Evolutionary conservation across 1,140 invertebrate species (phyloP).

Genomic region (Pseudobourletiella spinata): DNA sequence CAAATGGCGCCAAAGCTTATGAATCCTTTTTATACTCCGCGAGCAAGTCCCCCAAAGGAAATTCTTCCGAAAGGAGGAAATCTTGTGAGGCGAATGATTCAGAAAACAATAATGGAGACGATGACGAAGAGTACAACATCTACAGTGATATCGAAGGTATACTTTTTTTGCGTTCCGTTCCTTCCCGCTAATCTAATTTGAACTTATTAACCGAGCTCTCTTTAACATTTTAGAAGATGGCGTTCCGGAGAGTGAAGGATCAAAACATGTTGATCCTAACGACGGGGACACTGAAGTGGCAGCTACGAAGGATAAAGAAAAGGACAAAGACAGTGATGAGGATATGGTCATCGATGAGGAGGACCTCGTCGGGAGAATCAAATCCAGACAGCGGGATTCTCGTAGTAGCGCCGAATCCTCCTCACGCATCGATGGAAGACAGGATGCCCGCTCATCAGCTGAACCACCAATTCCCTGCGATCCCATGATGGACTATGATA

Average conservation of each 20-base stretch:
- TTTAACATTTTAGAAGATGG: background rate
- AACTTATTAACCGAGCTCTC: background rate
- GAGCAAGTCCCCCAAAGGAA: background rate
- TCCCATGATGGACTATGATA: too few species aligned
- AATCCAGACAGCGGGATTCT: slow-evolving; percentile 3
- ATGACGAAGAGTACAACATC: slow-evolving; percentile 42
- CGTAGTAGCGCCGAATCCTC: slow-evolving; percentile 8
- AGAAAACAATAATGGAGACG: slow-evolving; percentile 16
- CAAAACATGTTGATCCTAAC: background rate
- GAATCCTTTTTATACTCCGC: background rate
- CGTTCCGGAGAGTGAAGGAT: background rate
- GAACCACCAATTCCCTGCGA: too few species aligned
- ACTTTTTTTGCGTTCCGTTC: too few species aligned
- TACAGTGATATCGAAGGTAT: slow-evolving; percentile 49
- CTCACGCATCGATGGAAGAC: slow-evolving; percentile 15
- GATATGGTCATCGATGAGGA: slow-evolving; percentile 38
- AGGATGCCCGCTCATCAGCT: too few species aligned
- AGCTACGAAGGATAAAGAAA: background rate
- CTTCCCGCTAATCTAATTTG: background rate
- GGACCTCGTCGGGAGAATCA: background rate
- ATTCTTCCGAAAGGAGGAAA: background rate
- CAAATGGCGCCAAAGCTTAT: slow-evolving; percentile 6
- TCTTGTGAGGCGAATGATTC: too few species aligned
- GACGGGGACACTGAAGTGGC: background rate
- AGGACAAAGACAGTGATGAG: slow-evolving; percentile 33